Evolutionary conservation across 2,113 vertebrate genomes (phyloP), one percentile per base, ranked within the genome.

Genomic region (Myotis lucifugus): DNA sequence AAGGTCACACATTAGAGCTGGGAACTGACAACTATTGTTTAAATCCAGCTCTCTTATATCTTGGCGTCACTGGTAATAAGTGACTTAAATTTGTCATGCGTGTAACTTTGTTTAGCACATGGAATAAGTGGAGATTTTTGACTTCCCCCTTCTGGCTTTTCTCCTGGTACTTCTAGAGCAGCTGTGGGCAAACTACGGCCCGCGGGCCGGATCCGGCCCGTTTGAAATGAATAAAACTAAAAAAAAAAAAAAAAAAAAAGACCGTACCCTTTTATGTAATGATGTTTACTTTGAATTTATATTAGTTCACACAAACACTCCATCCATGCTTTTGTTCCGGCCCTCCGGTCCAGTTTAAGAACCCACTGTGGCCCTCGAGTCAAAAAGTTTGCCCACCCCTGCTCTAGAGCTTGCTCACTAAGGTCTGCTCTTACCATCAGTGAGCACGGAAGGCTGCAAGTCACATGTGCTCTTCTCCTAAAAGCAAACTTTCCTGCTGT

Each of bases 1-100:
- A 88, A 92, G 77, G 78, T 79, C 89, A 88, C 54, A 88, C n/a
- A 67, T n/a, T 76, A 85, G 61, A 85, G 27, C n/a, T 85, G 32
- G 85, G 9, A 81, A 89, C 23, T 77, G 69, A 42, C 27, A 66
- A 67, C 64, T 46, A 87, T 48, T 59, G 52, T 67, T 82, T 59
- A 91, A 94, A 94, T 64, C 70, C 9, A 40, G 54, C 77, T 87
- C 27, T 59, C 54, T 89, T 69, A 11, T 17, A 59, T 72, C 32
- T 77, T 32, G 0, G 69, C 78, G 81, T 76, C 59, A 56, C 34
- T 40, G 79, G 6, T 5, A 54, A 14, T 70, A 92, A 94, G 48
- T 23, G 37, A 73, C 42, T 76, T n/a, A 88, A 77, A 29, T 76
- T 88, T 72, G 23, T 61, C 40, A 54, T 40, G 29, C 42, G 3